These are phyloP conservation scores for Calidris pugnax DNA, from an alignment of 2,113 vertebrate species.

Conservation along the genomic window DNA sequence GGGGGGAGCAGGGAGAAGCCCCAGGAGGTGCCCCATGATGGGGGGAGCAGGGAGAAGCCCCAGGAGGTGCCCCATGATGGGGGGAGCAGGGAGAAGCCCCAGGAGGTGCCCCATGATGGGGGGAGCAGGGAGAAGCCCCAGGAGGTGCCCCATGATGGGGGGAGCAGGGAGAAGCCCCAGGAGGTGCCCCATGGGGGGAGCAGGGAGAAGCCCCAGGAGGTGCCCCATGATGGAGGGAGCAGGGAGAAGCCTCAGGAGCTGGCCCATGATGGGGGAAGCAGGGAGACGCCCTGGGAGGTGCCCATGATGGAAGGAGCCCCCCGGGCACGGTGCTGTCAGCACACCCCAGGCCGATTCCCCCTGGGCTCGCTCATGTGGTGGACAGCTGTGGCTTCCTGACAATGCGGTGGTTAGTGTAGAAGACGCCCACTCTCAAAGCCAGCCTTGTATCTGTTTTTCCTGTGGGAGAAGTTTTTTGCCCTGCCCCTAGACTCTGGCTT, in stretches of 20 bases:
- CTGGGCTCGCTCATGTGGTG: conserved; percentile 33
- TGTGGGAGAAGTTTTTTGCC: conserved; percentile 41
- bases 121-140: too few species aligned
- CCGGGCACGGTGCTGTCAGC: neutral
- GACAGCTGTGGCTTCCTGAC: conserved; percentile 56
- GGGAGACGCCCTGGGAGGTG: neutral
- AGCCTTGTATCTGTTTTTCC: conserved; percentile 56
- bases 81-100: neutral
- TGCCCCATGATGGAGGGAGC: too few species aligned
- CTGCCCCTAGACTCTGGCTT: conserved; percentile 18
- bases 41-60: too few species aligned
- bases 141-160: too few species aligned
- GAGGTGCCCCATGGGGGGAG: neutral
- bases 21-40: neutral
- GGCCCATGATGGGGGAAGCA: neutral
- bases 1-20: neutral
- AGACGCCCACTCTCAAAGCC: conserved; percentile 48
- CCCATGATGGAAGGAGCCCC: neutral
- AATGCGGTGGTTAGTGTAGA: neutral
- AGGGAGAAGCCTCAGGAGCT: too few species aligned
- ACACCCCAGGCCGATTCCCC: neutral
- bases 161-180: neutral
- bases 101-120: neutral
- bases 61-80: too few species aligned
- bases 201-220: too few species aligned